Percentiles rank a stretch among this genome's conserved stretches.
Evolutionary conservation across 2,888 invertebrate genomes (phyloP).

Genomic region (Melanophora roralis): DNA sequence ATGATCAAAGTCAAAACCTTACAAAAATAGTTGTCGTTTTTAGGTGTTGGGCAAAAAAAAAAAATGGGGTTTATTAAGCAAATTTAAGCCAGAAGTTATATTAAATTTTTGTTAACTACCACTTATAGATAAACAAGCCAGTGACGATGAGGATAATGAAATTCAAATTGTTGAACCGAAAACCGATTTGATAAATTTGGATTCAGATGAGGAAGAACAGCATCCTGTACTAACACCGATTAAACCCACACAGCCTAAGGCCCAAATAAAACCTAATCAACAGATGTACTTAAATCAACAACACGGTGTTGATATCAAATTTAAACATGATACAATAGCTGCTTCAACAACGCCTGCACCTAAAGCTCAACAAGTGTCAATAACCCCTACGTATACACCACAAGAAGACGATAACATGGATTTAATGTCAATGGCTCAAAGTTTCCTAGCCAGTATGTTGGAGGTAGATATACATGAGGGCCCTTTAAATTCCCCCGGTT

Average conservation of each 20-base stretch:
- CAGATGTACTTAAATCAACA: not conserved
- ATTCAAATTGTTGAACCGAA: conserved; percentile 77
- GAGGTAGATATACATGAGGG: conserved; percentile 73
- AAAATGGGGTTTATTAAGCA: too few species aligned
- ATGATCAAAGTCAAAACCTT: too few species aligned
- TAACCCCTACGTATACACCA: not conserved
- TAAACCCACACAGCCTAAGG: not conserved
- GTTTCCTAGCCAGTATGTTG: conserved; percentile 73
- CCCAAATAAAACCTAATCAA: conserved; percentile 22
- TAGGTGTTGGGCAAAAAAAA: too few species aligned
- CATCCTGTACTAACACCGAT: conserved; percentile 36
- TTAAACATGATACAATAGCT: conserved; percentile 7
- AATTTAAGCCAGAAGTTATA: too few species aligned
- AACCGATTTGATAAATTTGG: conserved; percentile 75
- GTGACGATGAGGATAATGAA: conserved; percentile 76
- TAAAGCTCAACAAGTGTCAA: not conserved
- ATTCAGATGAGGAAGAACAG: conserved; percentile 73
- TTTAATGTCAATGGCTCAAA: conserved; percentile 64
- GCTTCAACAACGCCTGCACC: not conserved
- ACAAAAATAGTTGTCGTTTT: too few species aligned
- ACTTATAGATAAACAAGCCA: conserved; percentile 75
- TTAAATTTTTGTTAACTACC: not conserved
- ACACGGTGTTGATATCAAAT: not conserved
- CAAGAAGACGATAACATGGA: conserved; percentile 56
- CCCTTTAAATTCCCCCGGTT: conserved; percentile 25